phyloP scores from a whole-genome alignment of 1,140 invertebrate genomes.

The Drosophila pachea region DNA sequence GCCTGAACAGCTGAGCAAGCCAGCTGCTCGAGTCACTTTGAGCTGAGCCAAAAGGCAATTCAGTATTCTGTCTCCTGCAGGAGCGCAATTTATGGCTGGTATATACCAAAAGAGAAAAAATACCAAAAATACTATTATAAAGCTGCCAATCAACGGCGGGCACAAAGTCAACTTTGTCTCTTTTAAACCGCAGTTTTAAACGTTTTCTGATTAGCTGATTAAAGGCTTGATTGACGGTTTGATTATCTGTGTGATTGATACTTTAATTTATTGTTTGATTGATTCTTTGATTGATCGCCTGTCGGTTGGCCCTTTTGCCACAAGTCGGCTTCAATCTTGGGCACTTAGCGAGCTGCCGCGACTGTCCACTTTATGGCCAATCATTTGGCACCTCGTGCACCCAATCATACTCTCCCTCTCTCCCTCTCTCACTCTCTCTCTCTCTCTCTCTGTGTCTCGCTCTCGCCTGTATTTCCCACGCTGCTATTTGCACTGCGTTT shows the following conservation, averaged over 20 bases:
- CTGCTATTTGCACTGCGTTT: conserved; percentile 22
- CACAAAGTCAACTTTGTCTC: no score
- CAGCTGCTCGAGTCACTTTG: conserved; percentile 10
- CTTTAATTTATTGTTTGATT: conserved; percentile 23
- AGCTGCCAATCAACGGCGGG: no score
- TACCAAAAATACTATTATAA: no score
- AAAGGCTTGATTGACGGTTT: conserved; percentile 25
- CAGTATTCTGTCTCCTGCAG: no score
- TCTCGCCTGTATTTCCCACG: conserved; percentile 21
- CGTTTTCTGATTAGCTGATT: conserved; percentile 25
- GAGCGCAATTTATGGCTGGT: no score
- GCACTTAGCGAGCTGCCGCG: conserved; percentile 23
- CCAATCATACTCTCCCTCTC: not conserved
- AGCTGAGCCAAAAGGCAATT: no score
- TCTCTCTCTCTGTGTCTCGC: not conserved
- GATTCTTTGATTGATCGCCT: conserved; percentile 23
- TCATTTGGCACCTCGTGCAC: not conserved
- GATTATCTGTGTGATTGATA: conserved; percentile 23
- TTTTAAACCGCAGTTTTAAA: conserved; percentile 24
- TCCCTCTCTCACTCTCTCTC: not conserved
- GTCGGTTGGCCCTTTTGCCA: conserved; percentile 17
- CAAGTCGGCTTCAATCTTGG: conserved; percentile 26
- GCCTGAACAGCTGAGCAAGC: no score
- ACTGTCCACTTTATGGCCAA: conserved; percentile 6
- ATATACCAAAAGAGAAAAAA: no score